Base-by-base conservation (phyloP, 2,888 invertebrate species). In the Lordiphosa andalusiaca region DNA sequence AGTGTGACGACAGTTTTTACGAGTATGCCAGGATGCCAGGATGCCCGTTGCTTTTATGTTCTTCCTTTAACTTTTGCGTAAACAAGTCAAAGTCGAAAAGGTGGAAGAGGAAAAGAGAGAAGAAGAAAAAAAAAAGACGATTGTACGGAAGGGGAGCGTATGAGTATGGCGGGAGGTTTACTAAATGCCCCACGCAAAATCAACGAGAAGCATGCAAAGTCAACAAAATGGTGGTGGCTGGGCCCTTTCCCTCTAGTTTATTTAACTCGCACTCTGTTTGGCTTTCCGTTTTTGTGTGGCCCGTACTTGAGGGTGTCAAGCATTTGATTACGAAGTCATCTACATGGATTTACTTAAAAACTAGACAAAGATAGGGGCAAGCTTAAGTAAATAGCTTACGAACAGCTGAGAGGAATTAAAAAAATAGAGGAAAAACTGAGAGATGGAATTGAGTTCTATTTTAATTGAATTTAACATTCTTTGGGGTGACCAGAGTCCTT, bases 1-100 rank as follows among this genome's bases (percentile, higher is more conserved):
- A 84, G 62, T 52, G 46, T 60, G 77, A 71, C 77, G 77, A 82
- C 84, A 84, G 72, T 82, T 77, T 77, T 77, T 84, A 77, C 84
- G 77, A 65, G 16, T 16, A 16, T 57, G 74, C 40, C 78, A 84
- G 84, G 84, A 78, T 78, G 84, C 72, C 83, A 25, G 30, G 30
- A 30, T 30, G 30, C 30, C 62, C 77, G 56, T 76, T 74, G 71
- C 72, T 83, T 63, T 78, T 78, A 84, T 78, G 76, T 82, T 72
- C 71, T 78, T 73, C 67, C 81, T 71, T 35, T 76, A 85, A 83
- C 84, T 85, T 80, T 66, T 52, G 68, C 81, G 61, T 85, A 80
- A 80, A 80, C 85, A 80, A 83, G 73, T 75, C 66, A 80, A 80
- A 71, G 76, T 85, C 73, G 73, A 71, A 78, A 83, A 84, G 78